phyloP scores from a whole-genome alignment of 2,113 vertebrate species.

The Marmota monax region DNA sequence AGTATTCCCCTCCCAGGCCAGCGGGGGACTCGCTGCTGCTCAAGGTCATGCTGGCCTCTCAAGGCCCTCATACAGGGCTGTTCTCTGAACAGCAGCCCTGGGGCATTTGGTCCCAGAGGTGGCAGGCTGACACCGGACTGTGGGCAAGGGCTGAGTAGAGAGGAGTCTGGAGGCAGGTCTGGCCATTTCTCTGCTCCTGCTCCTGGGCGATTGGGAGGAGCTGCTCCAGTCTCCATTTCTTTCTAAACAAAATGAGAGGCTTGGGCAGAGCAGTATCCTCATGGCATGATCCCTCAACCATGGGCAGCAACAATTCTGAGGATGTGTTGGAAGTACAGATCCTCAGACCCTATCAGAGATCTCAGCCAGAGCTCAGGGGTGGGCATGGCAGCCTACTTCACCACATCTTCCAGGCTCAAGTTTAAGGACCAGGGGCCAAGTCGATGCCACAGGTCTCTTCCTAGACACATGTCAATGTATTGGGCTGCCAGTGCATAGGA shows the following conservation, averaged over 20 bases:
- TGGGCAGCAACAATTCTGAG: background rate
- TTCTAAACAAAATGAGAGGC: background rate
- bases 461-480: no score
- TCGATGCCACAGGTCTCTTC: rapidly evolving
- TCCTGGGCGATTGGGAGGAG: background rate
- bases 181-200: background rate
- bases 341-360: background rate
- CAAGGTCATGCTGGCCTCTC: background rate
- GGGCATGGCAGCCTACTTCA: rapidly evolving
- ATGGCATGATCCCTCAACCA: rapidly evolving
- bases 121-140: no score
- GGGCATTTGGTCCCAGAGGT: no score
- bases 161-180: no score
- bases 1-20: background rate
- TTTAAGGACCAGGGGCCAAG: background rate
- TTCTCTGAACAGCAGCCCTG: background rate
- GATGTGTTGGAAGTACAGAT: background rate
- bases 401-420: rapidly evolving
- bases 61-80: background rate
- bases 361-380: no score
- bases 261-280: background rate
- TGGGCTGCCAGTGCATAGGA: rapidly evolving
- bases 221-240: background rate
- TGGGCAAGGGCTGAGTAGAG: background rate
- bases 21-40: background rate